Evolutionary conservation across 2,113 vertebrate species (phyloP), one percentile per base, ranked within the genome.

Genomic region (Toxostoma redivivum): DNA sequence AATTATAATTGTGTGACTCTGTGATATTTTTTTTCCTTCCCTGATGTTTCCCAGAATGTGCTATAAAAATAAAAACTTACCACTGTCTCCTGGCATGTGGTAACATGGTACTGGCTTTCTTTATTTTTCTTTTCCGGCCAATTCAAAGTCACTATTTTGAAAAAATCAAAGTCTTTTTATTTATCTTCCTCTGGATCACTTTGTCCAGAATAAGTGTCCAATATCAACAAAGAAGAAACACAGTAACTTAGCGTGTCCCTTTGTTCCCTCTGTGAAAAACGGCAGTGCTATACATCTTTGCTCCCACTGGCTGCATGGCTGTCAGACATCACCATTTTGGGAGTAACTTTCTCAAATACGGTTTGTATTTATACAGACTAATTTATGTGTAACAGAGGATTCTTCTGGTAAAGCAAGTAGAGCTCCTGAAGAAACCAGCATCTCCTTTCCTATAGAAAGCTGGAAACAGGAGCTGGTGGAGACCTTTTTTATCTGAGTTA

Each of bases 41-140:
- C 88, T 89, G 90, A 95, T 94, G 92, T 94, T 96, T 97, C 97
- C 86, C 95, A 94, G 92, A 96, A 96, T 92, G 95, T 90, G 78
- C 95, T 96, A 84, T 95, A 92, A 96, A 97, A 97, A 97, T 80
- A 97, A 90, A 94, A 97, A 40, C 88, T 97, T 82, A 97, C 96
- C 96, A 95, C 96, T 95, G 88, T 96, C 94, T 97, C 94, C 93
- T 97, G 96, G 95, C 96, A 88, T 94, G 93, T 81, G 90, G 90
- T 95, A 92, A 70, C 84, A 89, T 86, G 95, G 94, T 87, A 88
- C 95, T 95, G 95, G 83, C 88, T 93, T 84, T 1, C 96, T 96
- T 95, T 96, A 92, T 94, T 96, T 96, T 96, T 92, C 90, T 96
- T 96, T 93, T 95, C 93, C 4, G 23, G 94, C 86, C 94, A 92